A percentile compares a stretch with the other conserved stretches of the same genome.
These are phyloP conservation scores for Apis mellifera DNA, from an alignment of 1,140 invertebrate genomes.

Conservation along the genomic window Amel_HAv3.1 CM009945.2:5865501-5866000, in stretches of 20 bases:
- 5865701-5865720: conserved; percentile 18
- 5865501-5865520: not conserved
- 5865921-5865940: not conserved
- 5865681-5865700: not conserved
- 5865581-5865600: too few relatives aligned
- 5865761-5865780: not conserved
- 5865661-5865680: not conserved
- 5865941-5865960: conserved; percentile 42
- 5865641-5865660: too few relatives aligned
- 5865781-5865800: conserved; percentile 7
- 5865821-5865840: conserved; percentile 30
- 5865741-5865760: not conserved
- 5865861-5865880: conserved; percentile 1
- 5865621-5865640: not conserved
- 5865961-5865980: conserved; percentile 36
- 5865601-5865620: not conserved
- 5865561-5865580: too few relatives aligned
- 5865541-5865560: not conserved
- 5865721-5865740: not conserved
- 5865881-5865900: not conserved
- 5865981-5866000: conserved; percentile 5
- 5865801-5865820: conserved; percentile 1
- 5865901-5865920: not conserved
- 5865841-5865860: not conserved
- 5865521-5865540: not conserved